Base-by-base conservation (phyloP, 2,888 invertebrate genomes). In the Onchidella celtica region DNA sequence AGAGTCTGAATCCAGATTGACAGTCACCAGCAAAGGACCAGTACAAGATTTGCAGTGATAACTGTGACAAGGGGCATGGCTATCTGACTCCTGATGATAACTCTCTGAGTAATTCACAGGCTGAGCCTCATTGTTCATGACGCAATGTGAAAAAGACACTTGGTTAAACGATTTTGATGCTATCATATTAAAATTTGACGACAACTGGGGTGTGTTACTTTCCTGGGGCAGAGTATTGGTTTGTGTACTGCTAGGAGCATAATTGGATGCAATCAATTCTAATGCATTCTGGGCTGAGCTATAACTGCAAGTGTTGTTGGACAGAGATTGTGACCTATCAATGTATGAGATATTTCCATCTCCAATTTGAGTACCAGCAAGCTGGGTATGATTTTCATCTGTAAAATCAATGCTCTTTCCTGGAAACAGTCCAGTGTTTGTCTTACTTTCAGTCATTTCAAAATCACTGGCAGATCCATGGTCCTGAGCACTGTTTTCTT, bases 21-120 rank as follows among this genome's bases (percentile, higher is more conserved):
- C 75, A 27, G 75, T 81, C 11, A 81, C 75, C 4, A 69, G 24
- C 9, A 81, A 55, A 3, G 74, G 81, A 36, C 34, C 59, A 24
- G 68, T 61, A 17, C 81, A 81, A 29, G 74, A 68, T 38, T 75
- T 81, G 68, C 74, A 81, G 32, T 78, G 78, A 32, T 61, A 78
- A 69, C 40, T 59, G 27, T 78, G 55, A 61, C 59, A 68, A 40
- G 38, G n/a, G 29, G 40, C 65, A 63, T 24, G 65, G n/a, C 21
- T 21, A 3, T 34, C 65, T 4, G 76, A 55, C 24, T 47, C 63
- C 14, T 75, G 75, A 1, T 75, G 75, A 47, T 63, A 75, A 57
- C 27, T 77, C 34, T 57, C 77, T 36, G 77, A 57, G 36, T 55
- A 77, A 24, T 47, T 47, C 29, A 63, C 4, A 1, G 75, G 17